Base-by-base conservation (phyloP, 2,797 vertebrate species). In the Enteromius viviparus region DNA sequence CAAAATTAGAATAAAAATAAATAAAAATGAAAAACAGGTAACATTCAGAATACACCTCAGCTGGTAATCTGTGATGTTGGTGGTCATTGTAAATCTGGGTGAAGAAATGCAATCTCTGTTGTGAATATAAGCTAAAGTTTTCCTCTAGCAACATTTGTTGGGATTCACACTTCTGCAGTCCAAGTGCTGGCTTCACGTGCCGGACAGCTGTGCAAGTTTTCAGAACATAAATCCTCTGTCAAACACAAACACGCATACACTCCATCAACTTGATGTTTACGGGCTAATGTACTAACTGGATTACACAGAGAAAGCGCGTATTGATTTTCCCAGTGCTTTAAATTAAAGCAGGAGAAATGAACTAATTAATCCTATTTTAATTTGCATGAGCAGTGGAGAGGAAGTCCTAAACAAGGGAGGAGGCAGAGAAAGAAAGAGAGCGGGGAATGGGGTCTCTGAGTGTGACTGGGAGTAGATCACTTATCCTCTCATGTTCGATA, bases 361-460 rank as follows among this genome's bases (percentile, higher is more conserved):
- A 83, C 81, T 49, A 77, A 83, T 83, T 77, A 60, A 77, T 83
- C 53, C 37, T 77, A 68, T 69, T 83, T 83, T 70, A 77, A 83
- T 77, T 77, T 77, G 74, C 60, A 26, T 15, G 9, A 62, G 74
- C 74, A 77, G 64, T 77, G 49, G 23, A 60, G 51, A 77, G 74
- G 51, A 77, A 77, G 51, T 69, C 23, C 74, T 21, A 60, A 62
- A 37, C 60, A 34, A 32, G 26, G 26, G 29, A 26, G 26, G 14
- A 34, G 69, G 5, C 21, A 2, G 29, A 60, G 14, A 23, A 15
- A 65, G 49, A 68, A 62, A 17, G 11, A 49, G 4, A 76, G 66
- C 8, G 29, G 29, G 1, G 45, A 51, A 37, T 37, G 29, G 23
- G 14, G n/a, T 12, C 45, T 66, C 15, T 65, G 69, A 62, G 58